Evolutionary conservation across 2,113 vertebrate species (phyloP).

Genomic region (Protobothrops flavoviridis): DNA sequence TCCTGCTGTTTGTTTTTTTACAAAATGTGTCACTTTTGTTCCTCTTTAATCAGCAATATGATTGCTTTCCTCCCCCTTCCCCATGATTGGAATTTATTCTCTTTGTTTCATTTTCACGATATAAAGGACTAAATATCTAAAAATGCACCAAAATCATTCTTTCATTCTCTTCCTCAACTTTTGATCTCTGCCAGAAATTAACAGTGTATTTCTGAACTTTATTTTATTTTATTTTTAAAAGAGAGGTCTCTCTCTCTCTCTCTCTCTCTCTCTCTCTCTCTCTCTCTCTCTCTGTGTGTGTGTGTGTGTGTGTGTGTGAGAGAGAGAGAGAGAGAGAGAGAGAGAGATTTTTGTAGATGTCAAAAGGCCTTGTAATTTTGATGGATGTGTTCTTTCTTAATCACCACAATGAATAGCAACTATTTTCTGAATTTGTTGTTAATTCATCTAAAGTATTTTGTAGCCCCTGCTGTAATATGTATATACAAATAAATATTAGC

Average conservation of each 20-base stretch:
- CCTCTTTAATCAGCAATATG: slow-evolving; percentile 16
- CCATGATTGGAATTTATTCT: neutral
- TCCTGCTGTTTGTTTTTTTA: neutral
- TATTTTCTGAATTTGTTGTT: accelerated
- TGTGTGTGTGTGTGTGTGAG: too few relatives aligned
- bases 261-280: too few relatives aligned
- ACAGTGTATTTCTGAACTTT: neutral
- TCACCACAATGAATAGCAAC: neutral
- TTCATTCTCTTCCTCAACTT: neutral
- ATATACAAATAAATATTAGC: neutral
- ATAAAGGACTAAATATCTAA: neutral
- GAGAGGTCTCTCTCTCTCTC: too few relatives aligned
- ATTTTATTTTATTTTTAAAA: neutral
- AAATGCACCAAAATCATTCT: neutral
- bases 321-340: too few relatives aligned
- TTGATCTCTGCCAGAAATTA: neutral
- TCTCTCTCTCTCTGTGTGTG: too few relatives aligned
- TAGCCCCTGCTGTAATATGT: neutral
- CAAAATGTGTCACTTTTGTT: neutral
- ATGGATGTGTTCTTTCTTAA: neutral
- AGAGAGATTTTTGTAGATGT: neutral
- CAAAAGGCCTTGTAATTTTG: neutral
- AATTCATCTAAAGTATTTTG: neutral
- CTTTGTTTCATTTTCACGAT: slow-evolving; percentile 5
- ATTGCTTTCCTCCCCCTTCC: neutral